phyloP scores from a whole-genome alignment of 2,888 invertebrate genomes.

The Aporophyla nigra region DNA sequence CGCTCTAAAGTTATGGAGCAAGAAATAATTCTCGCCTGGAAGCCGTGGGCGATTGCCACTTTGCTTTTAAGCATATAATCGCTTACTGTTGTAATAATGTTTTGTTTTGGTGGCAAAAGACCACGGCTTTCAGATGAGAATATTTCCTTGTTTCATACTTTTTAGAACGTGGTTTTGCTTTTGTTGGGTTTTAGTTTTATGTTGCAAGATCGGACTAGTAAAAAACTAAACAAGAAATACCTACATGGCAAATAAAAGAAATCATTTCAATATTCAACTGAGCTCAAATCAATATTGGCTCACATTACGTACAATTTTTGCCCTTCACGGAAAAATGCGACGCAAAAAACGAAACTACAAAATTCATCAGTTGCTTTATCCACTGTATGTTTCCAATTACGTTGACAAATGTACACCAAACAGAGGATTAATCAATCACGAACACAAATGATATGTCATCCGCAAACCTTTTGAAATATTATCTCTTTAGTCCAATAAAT shows the following conservation, averaged over 20 bases:
- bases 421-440: constrained; percentile 66
- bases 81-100: too few species aligned
- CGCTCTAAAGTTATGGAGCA: too few species aligned
- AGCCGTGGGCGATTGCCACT: too few species aligned
- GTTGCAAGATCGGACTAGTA: too few species aligned
- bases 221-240: not conserved
- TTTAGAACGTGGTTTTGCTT: too few species aligned
- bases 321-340: not conserved
- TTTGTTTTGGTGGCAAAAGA: too few species aligned
- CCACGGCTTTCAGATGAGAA: too few species aligned
- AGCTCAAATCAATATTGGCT: not conserved
- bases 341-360: constrained; percentile 1
- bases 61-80: too few species aligned
- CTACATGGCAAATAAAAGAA: not conserved
- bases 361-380: constrained; percentile 25
- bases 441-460: constrained; percentile 57
- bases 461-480: constrained; percentile 58
- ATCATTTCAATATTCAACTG: not conserved
- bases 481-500: constrained; percentile 58
- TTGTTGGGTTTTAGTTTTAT: too few species aligned
- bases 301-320: not conserved
- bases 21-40: too few species aligned
- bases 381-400: constrained; percentile 50
- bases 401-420: constrained; percentile 58
- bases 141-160: too few species aligned